Percentiles rank a stretch among this genome's conserved stretches.
phyloP scores from a whole-genome alignment of 2,797 vertebrate genomes.

The Onychomys leucogaster region DNA sequence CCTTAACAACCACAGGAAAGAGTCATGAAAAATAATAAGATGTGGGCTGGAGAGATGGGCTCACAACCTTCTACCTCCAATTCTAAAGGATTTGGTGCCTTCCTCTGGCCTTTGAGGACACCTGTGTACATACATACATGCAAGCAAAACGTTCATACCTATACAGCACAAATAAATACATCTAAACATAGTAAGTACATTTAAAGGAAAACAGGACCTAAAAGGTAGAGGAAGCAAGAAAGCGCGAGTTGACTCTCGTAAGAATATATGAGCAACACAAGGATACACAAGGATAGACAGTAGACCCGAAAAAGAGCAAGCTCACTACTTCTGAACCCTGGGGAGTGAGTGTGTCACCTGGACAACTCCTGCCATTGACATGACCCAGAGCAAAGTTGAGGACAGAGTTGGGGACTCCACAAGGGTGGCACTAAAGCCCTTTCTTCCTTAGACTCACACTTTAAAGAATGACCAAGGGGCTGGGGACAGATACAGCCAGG shows the following conservation, averaged over 20 bases:
- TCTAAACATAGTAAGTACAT: not conserved
- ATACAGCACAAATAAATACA: not conserved
- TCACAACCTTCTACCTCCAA: not conserved
- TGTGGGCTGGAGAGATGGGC: not conserved
- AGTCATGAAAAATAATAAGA: not conserved
- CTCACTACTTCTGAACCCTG: not conserved
- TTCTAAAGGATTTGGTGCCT: not conserved
- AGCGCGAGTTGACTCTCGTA: not conserved
- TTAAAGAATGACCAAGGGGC: not conserved
- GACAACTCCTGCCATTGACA: not conserved
- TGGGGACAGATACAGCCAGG: not conserved
- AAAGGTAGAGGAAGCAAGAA: not conserved
- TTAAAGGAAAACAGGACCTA: not conserved
- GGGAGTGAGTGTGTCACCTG: not conserved
- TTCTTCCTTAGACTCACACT: not conserved
- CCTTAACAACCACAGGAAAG: not conserved
- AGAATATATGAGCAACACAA: not conserved
- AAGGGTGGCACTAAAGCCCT: not conserved
- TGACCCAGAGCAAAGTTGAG: not conserved
- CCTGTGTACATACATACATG: not conserved
- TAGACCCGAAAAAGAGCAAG: slow-evolving; percentile 12
- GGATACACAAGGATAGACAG: slow-evolving; percentile 8
- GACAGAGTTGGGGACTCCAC: not conserved
- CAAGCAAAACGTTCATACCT: not conserved
- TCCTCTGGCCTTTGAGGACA: not conserved